Evolutionary conservation across 2,888 invertebrate genomes (phyloP).

Genomic region (Eupithecia tripunctaria): DNA sequence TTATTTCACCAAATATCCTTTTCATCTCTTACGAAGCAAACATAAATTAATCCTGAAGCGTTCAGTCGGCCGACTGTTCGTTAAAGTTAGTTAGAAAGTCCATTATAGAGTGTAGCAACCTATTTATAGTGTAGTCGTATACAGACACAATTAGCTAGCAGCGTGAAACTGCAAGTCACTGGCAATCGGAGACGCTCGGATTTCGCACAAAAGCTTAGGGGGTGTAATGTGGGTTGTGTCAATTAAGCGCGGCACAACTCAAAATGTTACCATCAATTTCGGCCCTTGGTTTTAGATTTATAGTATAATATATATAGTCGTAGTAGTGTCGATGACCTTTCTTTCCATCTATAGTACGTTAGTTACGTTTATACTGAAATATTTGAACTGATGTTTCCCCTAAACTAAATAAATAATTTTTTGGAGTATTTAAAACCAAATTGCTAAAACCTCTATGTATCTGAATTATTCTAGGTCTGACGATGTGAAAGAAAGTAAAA

Average conservation of each 20-base stretch:
- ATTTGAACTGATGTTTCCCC: too few relatives aligned
- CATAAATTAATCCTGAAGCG: constrained; percentile 2
- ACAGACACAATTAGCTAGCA: constrained; percentile 74
- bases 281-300: neutral
- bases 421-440: too few relatives aligned
- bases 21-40: neutral
- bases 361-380: too few relatives aligned
- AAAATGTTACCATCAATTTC: constrained; percentile 15
- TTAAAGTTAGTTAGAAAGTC: constrained; percentile 20
- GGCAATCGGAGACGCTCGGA: constrained; percentile 73
- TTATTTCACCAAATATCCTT: neutral
- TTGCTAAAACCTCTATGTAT: too few relatives aligned
- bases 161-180: constrained; percentile 77
- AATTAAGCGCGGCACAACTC: constrained; percentile 52
- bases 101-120: constrained; percentile 17
- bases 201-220: constrained; percentile 72
- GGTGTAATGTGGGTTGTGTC: constrained; percentile 52
- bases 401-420: too few relatives aligned
- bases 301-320: neutral
- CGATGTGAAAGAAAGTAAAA: too few relatives aligned
- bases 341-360: neutral
- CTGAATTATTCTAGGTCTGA: too few relatives aligned
- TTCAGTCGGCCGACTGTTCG: constrained; percentile 17
- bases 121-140: constrained; percentile 20
- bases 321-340: neutral